phyloP scores from a whole-genome alignment of 2,888 invertebrate species.

The Metallyticus violacea region DNA sequence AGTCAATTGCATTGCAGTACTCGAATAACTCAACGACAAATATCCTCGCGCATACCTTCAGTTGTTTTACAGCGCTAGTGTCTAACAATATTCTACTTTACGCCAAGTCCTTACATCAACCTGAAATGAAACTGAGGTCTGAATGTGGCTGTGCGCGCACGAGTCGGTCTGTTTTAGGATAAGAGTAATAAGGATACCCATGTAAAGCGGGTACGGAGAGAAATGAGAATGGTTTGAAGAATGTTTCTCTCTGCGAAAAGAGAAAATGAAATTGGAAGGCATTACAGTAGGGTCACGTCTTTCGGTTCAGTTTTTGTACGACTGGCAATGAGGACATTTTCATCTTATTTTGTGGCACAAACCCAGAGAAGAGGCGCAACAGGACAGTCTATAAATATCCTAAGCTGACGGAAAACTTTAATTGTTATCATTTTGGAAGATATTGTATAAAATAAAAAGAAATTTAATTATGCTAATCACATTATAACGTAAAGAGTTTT shows the following conservation, averaged over 20 bases:
- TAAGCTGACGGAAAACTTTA: too few relatives aligned
- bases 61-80: too few relatives aligned
- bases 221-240: background rate
- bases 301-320: background rate
- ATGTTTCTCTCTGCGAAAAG: background rate
- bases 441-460: too few relatives aligned
- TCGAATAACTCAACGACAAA: too few relatives aligned
- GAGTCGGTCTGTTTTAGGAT: background rate
- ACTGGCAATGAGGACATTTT: background rate
- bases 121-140: background rate
- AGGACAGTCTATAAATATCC: too few relatives aligned
- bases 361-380: too few relatives aligned
- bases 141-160: background rate
- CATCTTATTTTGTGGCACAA: background rate
- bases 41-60: too few relatives aligned
- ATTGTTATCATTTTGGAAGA: too few relatives aligned
- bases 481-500: too few relatives aligned
- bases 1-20: too few relatives aligned
- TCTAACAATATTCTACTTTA: background rate
- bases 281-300: background rate
- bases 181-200: background rate
- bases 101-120: background rate
- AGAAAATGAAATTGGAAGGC: background rate
- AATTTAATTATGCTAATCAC: too few relatives aligned
- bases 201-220: background rate